Evolutionary conservation across 2,888 invertebrate species (phyloP).

Genomic region (Epinotia demarniana): DNA sequence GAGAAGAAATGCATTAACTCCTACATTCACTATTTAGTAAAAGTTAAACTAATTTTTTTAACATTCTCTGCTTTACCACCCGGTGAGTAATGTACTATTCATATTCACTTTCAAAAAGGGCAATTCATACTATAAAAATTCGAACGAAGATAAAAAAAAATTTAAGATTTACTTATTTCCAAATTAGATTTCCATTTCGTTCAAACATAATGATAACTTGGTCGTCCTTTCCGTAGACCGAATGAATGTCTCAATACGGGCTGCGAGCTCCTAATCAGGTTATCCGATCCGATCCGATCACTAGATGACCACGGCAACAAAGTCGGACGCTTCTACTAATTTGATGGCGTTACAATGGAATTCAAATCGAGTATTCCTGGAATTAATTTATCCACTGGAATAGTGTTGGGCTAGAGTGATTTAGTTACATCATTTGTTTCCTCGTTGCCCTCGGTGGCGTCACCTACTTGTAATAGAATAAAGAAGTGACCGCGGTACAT

Average conservation of each 20-base stretch:
- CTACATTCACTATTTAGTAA: too few relatives aligned
- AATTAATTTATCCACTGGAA: neutral
- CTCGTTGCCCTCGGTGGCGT: neutral
- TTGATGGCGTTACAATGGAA: conserved; percentile 2
- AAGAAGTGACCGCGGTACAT: too few relatives aligned
- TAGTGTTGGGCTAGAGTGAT: neutral
- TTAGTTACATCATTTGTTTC: neutral
- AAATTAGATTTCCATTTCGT: neutral
- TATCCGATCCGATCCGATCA: neutral
- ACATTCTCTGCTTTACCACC: too few relatives aligned
- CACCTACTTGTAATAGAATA: neutral
- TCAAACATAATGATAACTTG: neutral
- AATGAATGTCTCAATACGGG: neutral
- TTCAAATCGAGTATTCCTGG: conserved; percentile 6
- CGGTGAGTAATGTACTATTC: too few relatives aligned
- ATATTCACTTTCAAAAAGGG: too few relatives aligned
- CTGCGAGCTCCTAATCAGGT: neutral
- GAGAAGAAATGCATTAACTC: too few relatives aligned
- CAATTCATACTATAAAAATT: neutral
- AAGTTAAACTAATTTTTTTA: too few relatives aligned
- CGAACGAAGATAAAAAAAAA: neutral
- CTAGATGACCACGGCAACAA: neutral
- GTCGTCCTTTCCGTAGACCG: neutral
- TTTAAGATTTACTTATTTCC: neutral
- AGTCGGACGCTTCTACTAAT: neutral